Conservation (phyloP, 2,888 invertebrate species). For the Globia sparganii region DNA sequence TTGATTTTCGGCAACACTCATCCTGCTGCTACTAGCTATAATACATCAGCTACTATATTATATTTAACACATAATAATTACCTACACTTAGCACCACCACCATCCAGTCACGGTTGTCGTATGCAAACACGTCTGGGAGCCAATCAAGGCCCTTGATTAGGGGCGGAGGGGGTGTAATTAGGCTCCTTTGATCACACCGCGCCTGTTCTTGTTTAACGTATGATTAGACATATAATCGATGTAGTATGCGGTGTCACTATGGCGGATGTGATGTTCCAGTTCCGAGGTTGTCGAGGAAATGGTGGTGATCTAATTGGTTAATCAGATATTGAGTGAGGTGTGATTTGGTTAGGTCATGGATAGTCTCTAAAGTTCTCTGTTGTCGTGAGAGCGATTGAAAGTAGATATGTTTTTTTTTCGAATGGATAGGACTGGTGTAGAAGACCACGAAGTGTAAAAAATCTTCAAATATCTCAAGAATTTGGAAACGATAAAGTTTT, state of each 20-base stretch:
- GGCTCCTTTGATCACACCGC: constrained; percentile 86
- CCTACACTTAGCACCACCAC: constrained; percentile 7
- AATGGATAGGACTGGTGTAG: background rate
- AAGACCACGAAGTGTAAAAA: too few relatives aligned
- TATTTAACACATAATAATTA: constrained; percentile 19
- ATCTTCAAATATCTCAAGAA: background rate
- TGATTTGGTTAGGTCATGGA: constrained; percentile 1
- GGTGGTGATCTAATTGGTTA: constrained; percentile 17
- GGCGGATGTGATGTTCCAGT: constrained; percentile 25
- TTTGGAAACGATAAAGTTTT: background rate
- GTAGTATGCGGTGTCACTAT: constrained; percentile 49
- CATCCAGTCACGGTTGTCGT: constrained; percentile 70
- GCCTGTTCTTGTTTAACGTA: constrained; percentile 82
- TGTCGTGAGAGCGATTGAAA: background rate
- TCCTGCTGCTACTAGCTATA: background rate
- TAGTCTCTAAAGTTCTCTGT: background rate
- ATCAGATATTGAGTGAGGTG: background rate
- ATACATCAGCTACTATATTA: background rate
- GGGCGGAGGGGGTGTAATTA: constrained; percentile 80
- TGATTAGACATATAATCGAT: constrained; percentile 76
- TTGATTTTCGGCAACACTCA: background rate
- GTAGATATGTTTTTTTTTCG: background rate
- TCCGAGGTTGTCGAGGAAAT: constrained; percentile 3
- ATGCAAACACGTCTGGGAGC: constrained; percentile 77
- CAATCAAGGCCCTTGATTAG: constrained; percentile 88